phyloP scores from a whole-genome alignment of 1,140 invertebrate genomes.

The Ditylenchus dipsaci region DNA sequence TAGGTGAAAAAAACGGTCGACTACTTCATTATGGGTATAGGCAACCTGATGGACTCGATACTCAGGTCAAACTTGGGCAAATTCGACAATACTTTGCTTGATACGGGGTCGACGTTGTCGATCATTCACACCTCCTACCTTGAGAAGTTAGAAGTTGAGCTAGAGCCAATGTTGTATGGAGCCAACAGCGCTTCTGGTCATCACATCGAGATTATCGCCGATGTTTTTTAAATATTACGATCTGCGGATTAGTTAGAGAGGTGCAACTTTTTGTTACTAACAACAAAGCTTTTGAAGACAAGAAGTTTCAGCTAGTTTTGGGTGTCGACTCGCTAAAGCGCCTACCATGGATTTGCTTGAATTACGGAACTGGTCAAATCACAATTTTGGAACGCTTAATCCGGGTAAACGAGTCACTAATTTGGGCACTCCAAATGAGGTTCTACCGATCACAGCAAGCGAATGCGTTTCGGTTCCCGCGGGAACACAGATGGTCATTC shows the following conservation, averaged over 20 bases:
- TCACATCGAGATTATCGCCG: background rate
- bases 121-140: background rate
- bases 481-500: no score
- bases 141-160: background rate
- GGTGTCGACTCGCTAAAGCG: background rate
- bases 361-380: background rate
- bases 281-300: background rate
- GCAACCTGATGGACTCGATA: no score
- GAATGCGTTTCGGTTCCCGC: no score
- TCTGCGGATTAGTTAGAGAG: background rate
- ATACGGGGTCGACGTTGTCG: background rate
- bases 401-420: background rate
- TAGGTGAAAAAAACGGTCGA: no score
- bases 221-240: background rate
- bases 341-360: background rate
- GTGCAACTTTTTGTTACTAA: background rate
- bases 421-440: background rate
- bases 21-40: no score
- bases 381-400: background rate
- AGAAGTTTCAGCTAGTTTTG: background rate
- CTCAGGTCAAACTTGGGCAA: no score
- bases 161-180: background rate
- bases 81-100: background rate
- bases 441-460: no score
- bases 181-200: background rate